A percentile compares a stretch with the other conserved stretches of the same genome.
phyloP scores from a whole-genome alignment of 2,888 invertebrate genomes.

The Trachelus stipa region DNA sequence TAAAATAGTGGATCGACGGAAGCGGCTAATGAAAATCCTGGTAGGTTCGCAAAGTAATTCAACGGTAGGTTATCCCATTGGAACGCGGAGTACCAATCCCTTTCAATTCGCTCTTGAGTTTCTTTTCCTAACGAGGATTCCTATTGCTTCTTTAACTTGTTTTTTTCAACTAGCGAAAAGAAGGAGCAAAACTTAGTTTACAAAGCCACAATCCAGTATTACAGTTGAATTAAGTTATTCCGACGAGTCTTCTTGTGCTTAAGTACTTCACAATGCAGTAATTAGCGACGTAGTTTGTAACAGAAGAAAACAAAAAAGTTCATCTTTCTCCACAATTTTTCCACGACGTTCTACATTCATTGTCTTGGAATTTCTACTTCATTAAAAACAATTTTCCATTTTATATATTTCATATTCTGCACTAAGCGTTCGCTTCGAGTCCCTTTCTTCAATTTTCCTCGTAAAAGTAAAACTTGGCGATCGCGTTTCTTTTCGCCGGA shows the following conservation, averaged over 20 bases:
- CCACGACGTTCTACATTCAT: background rate
- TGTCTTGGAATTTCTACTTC: background rate
- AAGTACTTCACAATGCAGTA: background rate
- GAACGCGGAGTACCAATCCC: background rate
- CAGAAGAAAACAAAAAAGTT: background rate
- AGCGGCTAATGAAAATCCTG: background rate
- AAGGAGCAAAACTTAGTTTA: background rate
- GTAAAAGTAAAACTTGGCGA: constrained; percentile 22
- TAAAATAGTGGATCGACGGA: background rate
- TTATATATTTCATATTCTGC: background rate
- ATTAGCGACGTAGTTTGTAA: background rate
- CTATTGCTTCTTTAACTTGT: background rate
- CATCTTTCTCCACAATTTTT: background rate
- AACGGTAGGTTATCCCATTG: background rate
- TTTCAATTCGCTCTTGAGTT: background rate
- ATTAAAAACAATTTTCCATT: background rate
- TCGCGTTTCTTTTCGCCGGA: constrained; percentile 25
- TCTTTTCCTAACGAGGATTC: background rate
- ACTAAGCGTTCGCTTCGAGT: background rate
- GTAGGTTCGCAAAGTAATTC: background rate
- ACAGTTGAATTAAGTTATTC: background rate
- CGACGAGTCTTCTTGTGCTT: background rate
- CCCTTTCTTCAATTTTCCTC: background rate
- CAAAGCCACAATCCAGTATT: background rate
- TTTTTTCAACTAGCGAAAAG: background rate